Conservation (phyloP, 2,888 invertebrate genomes). For the Thumatha senex region DNA sequence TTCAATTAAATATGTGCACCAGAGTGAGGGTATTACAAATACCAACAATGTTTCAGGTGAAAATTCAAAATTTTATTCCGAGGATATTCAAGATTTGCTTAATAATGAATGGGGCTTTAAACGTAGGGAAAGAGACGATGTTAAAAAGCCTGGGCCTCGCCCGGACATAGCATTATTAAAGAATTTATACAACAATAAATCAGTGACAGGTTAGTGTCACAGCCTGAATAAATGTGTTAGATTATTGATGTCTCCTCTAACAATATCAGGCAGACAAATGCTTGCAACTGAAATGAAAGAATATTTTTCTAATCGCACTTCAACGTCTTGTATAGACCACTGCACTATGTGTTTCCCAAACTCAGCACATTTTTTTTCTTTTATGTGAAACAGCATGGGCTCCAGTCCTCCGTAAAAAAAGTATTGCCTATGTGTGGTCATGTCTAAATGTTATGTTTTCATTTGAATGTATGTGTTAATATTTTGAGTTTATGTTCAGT, state of each 20-base stretch:
- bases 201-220: slow-evolving; percentile 83
- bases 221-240: slow-evolving; percentile 64
- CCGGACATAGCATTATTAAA: slow-evolving; percentile 86
- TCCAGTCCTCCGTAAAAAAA: slow-evolving; percentile 45
- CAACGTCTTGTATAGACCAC: slow-evolving; percentile 63
- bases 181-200: slow-evolving; percentile 76
- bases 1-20: slow-evolving; percentile 46
- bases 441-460: slow-evolving; percentile 34
- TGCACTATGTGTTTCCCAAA: slow-evolving; percentile 75
- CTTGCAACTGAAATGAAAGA: slow-evolving; percentile 45
- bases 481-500: slow-evolving; percentile 12
- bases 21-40: slow-evolving; percentile 62
- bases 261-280: slow-evolving; percentile 45
- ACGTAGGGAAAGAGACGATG: slow-evolving; percentile 94
- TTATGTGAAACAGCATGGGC: slow-evolving; percentile 62
- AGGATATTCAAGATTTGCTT: slow-evolving; percentile 84
- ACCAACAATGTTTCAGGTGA: slow-evolving; percentile 81
- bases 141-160: slow-evolving; percentile 96
- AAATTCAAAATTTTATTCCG: slow-evolving; percentile 75
- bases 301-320: slow-evolving; percentile 62
- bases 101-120: slow-evolving; percentile 91
- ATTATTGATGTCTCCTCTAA: slow-evolving; percentile 67
- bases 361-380: slow-evolving; percentile 63
- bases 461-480: slow-evolving; percentile 8
- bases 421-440: slow-evolving; percentile 45